Evolutionary conservation across 2,113 vertebrate species (phyloP).

Genomic region (Erythrocercus mccallii): DNA sequence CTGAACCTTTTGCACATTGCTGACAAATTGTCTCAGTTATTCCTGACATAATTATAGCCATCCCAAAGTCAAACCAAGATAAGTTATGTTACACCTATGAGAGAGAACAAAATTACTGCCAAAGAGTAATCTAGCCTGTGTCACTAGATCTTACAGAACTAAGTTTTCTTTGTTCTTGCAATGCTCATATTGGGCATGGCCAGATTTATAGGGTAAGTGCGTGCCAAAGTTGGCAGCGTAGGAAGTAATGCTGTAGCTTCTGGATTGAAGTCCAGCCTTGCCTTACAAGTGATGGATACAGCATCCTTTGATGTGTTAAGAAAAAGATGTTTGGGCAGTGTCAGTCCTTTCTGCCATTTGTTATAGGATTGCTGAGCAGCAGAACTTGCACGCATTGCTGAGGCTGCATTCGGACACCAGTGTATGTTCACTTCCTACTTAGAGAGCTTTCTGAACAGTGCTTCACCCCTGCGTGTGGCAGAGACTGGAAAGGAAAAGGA

Average conservation of each 20-base stretch:
- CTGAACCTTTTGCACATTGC: not conserved
- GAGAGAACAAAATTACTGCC: not conserved
- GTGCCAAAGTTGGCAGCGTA: not conserved
- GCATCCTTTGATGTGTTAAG: not conserved
- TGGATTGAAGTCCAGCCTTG: not conserved
- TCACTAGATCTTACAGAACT: not conserved
- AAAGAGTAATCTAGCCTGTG: not conserved
- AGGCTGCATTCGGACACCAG: rapidly evolving
- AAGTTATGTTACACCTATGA: not conserved
- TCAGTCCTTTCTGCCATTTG: not conserved
- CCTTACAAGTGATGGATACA: not conserved
- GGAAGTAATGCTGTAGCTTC: not conserved
- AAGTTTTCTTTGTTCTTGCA: not conserved
- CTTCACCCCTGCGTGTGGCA: not conserved
- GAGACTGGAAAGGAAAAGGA: not conserved
- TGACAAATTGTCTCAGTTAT: not conserved
- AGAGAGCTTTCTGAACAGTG: not conserved
- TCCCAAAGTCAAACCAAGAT: not conserved
- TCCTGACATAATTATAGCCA: not conserved
- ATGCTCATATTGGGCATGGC: not conserved
- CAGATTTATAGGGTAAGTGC: not conserved
- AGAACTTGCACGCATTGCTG: not conserved
- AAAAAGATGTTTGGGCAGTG: not conserved
- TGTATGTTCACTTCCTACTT: not conserved
- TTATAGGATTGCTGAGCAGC: not conserved